phyloP scores from a whole-genome alignment of 2,113 vertebrate species.

The Ceyx margarethae region DNA sequence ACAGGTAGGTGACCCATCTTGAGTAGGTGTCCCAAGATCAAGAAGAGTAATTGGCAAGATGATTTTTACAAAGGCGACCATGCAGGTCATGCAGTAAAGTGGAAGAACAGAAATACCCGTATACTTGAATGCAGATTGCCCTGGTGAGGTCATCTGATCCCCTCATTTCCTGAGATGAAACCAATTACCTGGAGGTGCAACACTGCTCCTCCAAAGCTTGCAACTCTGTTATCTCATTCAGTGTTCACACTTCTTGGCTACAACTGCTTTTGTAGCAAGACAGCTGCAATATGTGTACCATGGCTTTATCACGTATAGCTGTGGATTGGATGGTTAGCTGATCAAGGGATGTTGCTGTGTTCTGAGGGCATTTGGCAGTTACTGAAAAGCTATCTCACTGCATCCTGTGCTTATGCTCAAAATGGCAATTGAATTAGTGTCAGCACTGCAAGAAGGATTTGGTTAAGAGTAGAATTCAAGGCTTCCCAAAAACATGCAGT shows the following conservation, averaged over 20 bases:
- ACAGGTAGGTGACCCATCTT: neutral
- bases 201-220: neutral
- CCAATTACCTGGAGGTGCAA: neutral
- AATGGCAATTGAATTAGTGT: neutral
- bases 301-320: neutral
- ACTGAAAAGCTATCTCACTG: neutral
- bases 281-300: neutral
- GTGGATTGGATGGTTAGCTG: neutral
- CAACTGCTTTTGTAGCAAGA: neutral
- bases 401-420: neutral
- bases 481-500: neutral
- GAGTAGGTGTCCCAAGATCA: neutral
- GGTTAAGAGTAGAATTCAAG: neutral
- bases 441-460: neutral
- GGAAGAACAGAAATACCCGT: neutral
- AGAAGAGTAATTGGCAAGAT: neutral
- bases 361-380: neutral
- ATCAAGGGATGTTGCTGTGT: neutral
- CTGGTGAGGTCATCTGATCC: neutral
- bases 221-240: neutral
- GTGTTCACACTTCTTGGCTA: fast-evolving
- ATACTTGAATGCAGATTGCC: neutral
- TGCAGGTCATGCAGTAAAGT: neutral
- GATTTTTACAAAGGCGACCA: neutral
- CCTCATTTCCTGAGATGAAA: neutral